phyloP scores from a whole-genome alignment of 2,888 invertebrate genomes.

The Merodon equestris region DNA sequence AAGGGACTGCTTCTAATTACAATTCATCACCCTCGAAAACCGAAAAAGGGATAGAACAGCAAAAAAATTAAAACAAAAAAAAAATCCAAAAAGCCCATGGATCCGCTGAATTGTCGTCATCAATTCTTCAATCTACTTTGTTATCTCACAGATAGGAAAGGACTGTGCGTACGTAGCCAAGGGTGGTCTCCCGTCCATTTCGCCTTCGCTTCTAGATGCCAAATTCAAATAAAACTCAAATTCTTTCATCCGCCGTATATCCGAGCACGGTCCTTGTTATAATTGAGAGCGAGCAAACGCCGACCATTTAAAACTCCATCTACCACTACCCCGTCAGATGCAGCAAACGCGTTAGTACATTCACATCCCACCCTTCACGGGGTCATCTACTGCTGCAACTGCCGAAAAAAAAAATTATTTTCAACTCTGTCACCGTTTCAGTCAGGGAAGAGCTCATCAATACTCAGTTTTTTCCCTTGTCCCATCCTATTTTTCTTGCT shows the following conservation, averaged over 20 bases:
- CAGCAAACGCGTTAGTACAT: too few species aligned
- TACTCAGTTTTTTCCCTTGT: conserved; percentile 39
- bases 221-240: conserved; percentile 62
- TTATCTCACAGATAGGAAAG: conserved; percentile 31
- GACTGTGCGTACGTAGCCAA: conserved; percentile 24
- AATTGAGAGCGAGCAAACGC: conserved; percentile 62
- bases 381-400: conserved; percentile 65
- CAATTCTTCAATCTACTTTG: conserved; percentile 63
- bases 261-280: conserved; percentile 65
- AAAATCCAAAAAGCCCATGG: too few species aligned
- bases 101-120: conserved; percentile 52
- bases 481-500: background rate
- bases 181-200: too few species aligned
- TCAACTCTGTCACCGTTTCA: conserved; percentile 68
- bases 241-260: conserved; percentile 49
- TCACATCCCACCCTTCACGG: conserved; percentile 42
- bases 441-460: conserved; percentile 66
- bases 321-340: background rate
- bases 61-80: conserved; percentile 2
- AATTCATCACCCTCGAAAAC: conserved; percentile 49
- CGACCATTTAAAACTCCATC: conserved; percentile 59
- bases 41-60: conserved; percentile 22
- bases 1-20: conserved; percentile 63
- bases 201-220: conserved; percentile 23
- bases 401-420: conserved; percentile 64